These are phyloP conservation scores for Acanthopagrus latus DNA, from an alignment of 2,797 vertebrate genomes.

Conservation along the genomic window DNA sequence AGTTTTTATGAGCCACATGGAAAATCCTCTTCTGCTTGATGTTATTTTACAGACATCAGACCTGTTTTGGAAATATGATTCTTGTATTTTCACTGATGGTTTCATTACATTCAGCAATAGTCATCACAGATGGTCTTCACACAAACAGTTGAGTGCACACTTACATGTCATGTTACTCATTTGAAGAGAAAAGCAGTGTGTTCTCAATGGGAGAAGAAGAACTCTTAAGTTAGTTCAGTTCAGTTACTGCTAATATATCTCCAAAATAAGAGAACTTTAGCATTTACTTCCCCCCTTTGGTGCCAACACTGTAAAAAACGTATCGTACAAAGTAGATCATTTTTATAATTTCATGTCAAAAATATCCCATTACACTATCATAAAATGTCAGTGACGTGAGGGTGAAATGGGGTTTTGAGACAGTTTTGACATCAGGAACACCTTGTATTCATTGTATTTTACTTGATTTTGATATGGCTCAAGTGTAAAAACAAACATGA, in stretches of 20 bases:
- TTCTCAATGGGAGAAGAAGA: slow-evolving; percentile 4
- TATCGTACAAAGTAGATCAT: too few relatives aligned
- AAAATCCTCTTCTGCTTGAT: background rate
- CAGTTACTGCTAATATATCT: slow-evolving; percentile 25
- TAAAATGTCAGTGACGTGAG: too few relatives aligned
- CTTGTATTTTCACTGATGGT: background rate
- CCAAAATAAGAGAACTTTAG: background rate
- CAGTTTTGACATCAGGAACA: too few relatives aligned
- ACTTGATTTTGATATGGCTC: too few relatives aligned
- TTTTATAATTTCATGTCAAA: too few relatives aligned
- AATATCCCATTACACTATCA: too few relatives aligned
- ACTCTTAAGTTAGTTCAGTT: background rate
- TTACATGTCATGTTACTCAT: background rate
- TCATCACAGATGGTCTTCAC: slow-evolving; percentile 18
- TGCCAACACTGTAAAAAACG: too few relatives aligned
- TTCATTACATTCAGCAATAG: slow-evolving; percentile 5
- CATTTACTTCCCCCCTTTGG: background rate
- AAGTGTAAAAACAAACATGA: background rate
- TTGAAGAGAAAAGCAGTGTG: slow-evolving; percentile 14
- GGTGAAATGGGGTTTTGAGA: too few relatives aligned
- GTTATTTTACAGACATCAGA: slow-evolving; percentile 9
- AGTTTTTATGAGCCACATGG: background rate
- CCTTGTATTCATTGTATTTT: too few relatives aligned
- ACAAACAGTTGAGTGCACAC: slow-evolving; percentile 7
- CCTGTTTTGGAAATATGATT: slow-evolving; percentile 4